phyloP scores from a whole-genome alignment of 2,113 vertebrate species.

The Catharus minimus region DNA sequence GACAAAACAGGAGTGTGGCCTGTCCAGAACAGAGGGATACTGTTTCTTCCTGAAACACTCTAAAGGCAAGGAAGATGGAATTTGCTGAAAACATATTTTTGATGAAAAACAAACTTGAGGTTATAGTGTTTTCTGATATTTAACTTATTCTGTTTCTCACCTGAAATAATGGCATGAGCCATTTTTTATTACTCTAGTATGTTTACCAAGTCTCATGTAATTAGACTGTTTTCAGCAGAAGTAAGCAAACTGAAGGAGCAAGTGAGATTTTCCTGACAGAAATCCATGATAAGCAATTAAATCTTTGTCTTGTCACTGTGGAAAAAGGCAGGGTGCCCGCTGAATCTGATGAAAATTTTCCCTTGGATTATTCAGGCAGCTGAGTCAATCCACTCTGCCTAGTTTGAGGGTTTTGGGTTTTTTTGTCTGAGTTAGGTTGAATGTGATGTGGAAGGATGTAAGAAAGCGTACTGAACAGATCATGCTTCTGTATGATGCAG shows the following conservation, averaged over 20 bases:
- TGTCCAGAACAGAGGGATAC: not conserved
- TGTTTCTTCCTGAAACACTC: not conserved
- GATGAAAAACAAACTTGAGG: not conserved
- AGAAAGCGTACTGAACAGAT: not conserved
- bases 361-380: not conserved
- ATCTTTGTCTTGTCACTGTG: not conserved
- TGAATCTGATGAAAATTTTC: not conserved
- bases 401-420: not conserved
- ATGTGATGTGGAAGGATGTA: not conserved
- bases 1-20: not conserved
- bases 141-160: not conserved
- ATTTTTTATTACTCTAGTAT: constrained; percentile 1
- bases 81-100: not conserved
- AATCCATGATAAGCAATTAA: not conserved
- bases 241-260: not conserved
- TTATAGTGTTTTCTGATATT: not conserved
- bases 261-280: not conserved
- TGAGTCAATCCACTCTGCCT: not conserved
- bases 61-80: not conserved
- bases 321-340: not conserved
- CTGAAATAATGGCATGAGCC: not conserved
- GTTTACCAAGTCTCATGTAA: not conserved
- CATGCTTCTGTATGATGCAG: not conserved
- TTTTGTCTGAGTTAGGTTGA: not conserved
- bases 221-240: constrained; percentile 33